Conservation (phyloP, 1,140 invertebrate species). For the Hermatobates lingyangjiaoensis region DNA sequence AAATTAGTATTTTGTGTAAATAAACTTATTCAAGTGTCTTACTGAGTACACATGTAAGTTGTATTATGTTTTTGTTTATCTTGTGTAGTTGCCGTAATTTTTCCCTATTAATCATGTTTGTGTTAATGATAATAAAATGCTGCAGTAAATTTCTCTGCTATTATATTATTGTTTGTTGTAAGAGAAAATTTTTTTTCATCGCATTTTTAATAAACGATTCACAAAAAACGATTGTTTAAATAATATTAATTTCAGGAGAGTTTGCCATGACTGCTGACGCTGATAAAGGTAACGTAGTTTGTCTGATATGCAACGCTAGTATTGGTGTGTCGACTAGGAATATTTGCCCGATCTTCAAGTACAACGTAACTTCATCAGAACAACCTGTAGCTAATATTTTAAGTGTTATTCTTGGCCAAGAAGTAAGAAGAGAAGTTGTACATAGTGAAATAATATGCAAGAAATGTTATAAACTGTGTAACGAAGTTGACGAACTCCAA, state of each 20-base stretch:
- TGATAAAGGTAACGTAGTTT: conserved; percentile 16
- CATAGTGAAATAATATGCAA: conserved; percentile 37
- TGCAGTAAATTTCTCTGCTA: neutral
- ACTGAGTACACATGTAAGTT: too few relatives aligned
- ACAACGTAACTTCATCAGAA: conserved; percentile 23
- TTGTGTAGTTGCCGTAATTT: neutral
- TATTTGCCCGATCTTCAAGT: conserved; percentile 29
- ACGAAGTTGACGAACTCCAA: conserved; percentile 39
- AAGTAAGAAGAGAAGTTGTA: conserved; percentile 27
- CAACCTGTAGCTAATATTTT: conserved; percentile 28
- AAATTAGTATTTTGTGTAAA: too few relatives aligned
- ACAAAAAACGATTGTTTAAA: neutral
- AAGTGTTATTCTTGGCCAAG: conserved; percentile 27
- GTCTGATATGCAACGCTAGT: conserved; percentile 34
- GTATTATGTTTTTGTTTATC: too few relatives aligned
- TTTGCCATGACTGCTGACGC: conserved; percentile 1
- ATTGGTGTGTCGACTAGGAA: conserved; percentile 31
- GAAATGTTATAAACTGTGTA: conserved; percentile 39
- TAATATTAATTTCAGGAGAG: neutral
- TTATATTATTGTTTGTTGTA: neutral
- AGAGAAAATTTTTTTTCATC: neutral
- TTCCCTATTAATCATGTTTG: neutral
- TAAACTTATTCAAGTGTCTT: too few relatives aligned
- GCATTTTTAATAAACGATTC: neutral
- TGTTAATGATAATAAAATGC: neutral